Evolutionary conservation across 1,140 invertebrate genomes (phyloP).

Genomic region (Gonatopus flavifemur): DNA sequence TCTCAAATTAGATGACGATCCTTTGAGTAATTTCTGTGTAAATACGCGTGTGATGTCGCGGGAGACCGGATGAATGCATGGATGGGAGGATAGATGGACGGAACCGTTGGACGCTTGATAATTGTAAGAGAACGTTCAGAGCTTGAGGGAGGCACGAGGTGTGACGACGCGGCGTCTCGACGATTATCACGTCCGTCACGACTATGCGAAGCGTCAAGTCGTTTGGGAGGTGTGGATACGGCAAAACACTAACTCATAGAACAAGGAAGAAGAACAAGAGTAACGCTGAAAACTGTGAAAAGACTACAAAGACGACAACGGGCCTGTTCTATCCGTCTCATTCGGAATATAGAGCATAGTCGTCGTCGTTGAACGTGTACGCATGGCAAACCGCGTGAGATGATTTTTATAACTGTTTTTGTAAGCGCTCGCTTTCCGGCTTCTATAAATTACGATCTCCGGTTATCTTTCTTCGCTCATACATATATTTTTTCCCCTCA

Average conservation of each 20-base stretch:
- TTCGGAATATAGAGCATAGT: no score
- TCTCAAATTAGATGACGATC: no score
- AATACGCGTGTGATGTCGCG: neutral
- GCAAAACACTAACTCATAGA: no score
- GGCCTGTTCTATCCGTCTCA: neutral
- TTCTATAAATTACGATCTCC: conserved; percentile 34
- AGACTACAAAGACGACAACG: no score
- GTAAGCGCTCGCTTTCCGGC: conserved; percentile 39
- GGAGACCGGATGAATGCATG: no score
- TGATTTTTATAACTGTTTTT: conserved; percentile 46
- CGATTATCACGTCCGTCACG: conserved; percentile 49
- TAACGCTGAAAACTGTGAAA: no score
- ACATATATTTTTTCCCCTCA: neutral
- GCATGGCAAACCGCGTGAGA: conserved; percentile 21
- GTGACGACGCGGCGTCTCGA: conserved; percentile 33
- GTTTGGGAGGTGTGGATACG: neutral
- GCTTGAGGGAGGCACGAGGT: conserved; percentile 19
- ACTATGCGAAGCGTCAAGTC: conserved; percentile 40
- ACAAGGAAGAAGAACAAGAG: no score
- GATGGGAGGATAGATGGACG: no score
- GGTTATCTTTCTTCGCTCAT: neutral
- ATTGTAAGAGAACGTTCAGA: conserved; percentile 24
- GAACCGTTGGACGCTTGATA: conserved; percentile 21
- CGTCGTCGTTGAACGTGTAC: conserved; percentile 12
- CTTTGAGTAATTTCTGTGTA: neutral